Percentiles rank a stretch among this genome's conserved stretches.
Conservation (phyloP, 2,888 invertebrate species). For the Parnassius orleans region DNA sequence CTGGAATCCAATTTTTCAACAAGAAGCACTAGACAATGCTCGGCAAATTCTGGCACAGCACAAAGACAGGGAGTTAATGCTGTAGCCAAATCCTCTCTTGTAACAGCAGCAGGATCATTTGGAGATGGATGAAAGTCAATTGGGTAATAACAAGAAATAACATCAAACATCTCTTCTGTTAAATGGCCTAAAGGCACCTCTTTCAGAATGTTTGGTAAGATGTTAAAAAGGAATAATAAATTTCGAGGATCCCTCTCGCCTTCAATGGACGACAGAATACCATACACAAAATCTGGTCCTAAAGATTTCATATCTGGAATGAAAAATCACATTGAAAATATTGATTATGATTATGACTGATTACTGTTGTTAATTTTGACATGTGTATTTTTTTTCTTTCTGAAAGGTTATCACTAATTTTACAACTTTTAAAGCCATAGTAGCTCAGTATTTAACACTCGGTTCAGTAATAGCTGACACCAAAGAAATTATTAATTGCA, state of each 20-base stretch:
- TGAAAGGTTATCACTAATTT: no score
- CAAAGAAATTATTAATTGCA: no score
- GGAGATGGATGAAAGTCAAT: constrained; percentile 90
- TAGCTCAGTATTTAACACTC: no score
- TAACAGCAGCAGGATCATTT: constrained; percentile 82
- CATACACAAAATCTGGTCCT: constrained; percentile 90
- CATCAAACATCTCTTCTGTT: constrained; percentile 96
- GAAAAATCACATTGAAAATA: not conserved
- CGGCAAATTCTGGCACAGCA: constrained; percentile 86
- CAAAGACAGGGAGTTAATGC: constrained; percentile 87
- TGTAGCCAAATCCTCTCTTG: constrained; percentile 86
- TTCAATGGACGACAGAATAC: constrained; percentile 91
- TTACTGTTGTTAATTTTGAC: no score
- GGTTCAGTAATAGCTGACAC: no score
- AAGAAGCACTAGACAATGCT: constrained; percentile 86
- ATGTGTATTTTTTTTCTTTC: no score
- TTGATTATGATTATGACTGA: no score
- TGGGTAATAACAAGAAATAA: constrained; percentile 97
- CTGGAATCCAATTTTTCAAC: constrained; percentile 92
- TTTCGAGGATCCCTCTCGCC: constrained; percentile 97
- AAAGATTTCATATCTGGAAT: constrained; percentile 84
- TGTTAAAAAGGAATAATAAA: constrained; percentile 88
- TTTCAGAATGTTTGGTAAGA: constrained; percentile 86
- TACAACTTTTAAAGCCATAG: no score
- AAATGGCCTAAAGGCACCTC: constrained; percentile 87